Percentiles rank a stretch among this genome's conserved stretches.
phyloP scores from a whole-genome alignment of 2,797 vertebrate genomes.

The Sebastes taczanowskii region DNA sequence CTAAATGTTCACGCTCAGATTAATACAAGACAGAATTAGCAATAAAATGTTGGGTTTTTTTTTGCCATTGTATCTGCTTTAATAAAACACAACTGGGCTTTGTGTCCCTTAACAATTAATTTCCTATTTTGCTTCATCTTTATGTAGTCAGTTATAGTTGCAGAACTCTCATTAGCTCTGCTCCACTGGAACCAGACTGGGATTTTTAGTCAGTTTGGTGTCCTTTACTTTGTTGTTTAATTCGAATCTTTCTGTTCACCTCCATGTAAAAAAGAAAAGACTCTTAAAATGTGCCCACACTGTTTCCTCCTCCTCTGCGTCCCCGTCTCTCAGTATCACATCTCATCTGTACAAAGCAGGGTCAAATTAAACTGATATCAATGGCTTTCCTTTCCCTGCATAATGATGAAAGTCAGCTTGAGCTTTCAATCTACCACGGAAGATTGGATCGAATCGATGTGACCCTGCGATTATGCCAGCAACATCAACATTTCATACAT shows the following conservation, averaged over 20 bases:
- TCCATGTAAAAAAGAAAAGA: background rate
- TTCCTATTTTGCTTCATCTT: slow-evolving; percentile 68
- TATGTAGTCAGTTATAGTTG: slow-evolving; percentile 45
- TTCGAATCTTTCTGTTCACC: slow-evolving; percentile 1
- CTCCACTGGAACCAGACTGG: slow-evolving; percentile 56
- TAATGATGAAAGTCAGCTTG: slow-evolving; percentile 41
- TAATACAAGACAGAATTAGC: slow-evolving; percentile 53
- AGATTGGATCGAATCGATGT: slow-evolving; percentile 33
- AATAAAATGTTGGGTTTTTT: slow-evolving; percentile 11
- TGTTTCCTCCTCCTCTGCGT: background rate
- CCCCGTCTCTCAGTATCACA: background rate
- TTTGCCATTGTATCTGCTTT: slow-evolving; percentile 58
- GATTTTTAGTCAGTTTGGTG: slow-evolving; percentile 15
- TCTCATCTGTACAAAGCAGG: slow-evolving; percentile 16
- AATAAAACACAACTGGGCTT: slow-evolving; percentile 71
- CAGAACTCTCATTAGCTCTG: slow-evolving; percentile 66
- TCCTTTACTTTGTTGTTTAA: slow-evolving; percentile 6
- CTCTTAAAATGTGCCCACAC: slow-evolving; percentile 5
- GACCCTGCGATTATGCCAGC: slow-evolving; percentile 40
- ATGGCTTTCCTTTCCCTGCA: slow-evolving; percentile 11
- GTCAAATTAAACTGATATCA: slow-evolving; percentile 52
- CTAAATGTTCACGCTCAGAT: slow-evolving; percentile 46
- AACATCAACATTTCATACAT: slow-evolving; percentile 50
- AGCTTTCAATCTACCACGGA: slow-evolving; percentile 19
- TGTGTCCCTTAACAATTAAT: slow-evolving; percentile 74